Evolutionary conservation across 2,888 invertebrate species (phyloP).

Genomic region (Callyntrura guangdongensis): DNA sequence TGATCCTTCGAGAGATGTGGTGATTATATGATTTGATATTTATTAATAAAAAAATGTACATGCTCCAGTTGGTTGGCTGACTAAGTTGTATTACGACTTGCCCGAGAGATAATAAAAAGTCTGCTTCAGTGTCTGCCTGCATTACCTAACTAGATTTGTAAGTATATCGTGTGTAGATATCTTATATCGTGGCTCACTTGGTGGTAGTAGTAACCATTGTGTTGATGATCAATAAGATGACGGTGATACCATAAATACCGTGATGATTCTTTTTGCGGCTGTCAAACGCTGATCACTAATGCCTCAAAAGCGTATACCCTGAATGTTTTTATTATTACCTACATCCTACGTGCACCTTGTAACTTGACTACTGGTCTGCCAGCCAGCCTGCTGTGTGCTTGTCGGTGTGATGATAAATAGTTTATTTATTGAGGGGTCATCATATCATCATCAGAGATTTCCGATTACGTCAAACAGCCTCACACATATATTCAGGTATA

Average conservation of each 20-base stretch:
- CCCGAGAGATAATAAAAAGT: conserved; percentile 15
- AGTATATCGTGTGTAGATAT: background rate
- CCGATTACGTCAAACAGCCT: conserved; percentile 83
- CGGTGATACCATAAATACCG: conserved; percentile 55
- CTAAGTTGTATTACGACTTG: conserved; percentile 17
- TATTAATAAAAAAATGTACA: conserved; percentile 40
- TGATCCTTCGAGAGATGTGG: conserved; percentile 25
- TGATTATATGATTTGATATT: conserved; percentile 11
- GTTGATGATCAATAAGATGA: conserved; percentile 51
- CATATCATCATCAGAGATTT: conserved; percentile 81
- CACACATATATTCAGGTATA: conserved; percentile 48
- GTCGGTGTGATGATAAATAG: conserved; percentile 83
- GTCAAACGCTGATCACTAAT: conserved; percentile 76
- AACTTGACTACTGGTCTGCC: conserved; percentile 52
- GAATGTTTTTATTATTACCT: conserved; percentile 2
- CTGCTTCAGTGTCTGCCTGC: background rate
- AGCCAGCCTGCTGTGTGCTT: conserved; percentile 61
- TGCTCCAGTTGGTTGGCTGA: conserved; percentile 24
- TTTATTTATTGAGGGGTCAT: conserved; percentile 84
- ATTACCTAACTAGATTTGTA: background rate
- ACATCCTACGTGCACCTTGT: conserved; percentile 4
- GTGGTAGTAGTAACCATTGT: conserved; percentile 8
- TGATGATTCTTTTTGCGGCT: conserved; percentile 72
- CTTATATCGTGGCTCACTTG: background rate
- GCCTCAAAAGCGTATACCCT: conserved; percentile 60